Conservation (phyloP, 2,113 vertebrate genomes). For the Misgurnus anguillicaudatus region DNA sequence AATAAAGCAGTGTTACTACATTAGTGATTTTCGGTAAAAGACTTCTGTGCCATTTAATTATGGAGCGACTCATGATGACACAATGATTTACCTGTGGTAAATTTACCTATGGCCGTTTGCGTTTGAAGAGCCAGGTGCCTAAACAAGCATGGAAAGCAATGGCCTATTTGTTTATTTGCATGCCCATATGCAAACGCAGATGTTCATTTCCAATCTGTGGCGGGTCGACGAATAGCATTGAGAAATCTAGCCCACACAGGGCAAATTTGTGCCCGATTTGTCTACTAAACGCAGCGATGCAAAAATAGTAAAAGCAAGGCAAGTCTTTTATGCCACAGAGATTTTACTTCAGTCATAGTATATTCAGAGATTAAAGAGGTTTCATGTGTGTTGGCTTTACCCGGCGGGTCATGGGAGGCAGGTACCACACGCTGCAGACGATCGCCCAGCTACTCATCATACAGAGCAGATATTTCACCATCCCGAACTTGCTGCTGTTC, state of each 20-base stretch:
- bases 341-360: conserved; percentile 2
- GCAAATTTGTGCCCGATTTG: conserved; percentile 42
- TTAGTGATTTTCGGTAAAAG: conserved; percentile 3
- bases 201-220: conserved; percentile 33
- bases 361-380: neutral
- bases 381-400: neutral
- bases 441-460: conserved; percentile 94
- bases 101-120: neutral
- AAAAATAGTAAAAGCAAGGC: conserved; percentile 23
- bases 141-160: conserved; percentile 24
- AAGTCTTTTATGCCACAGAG: conserved; percentile 23
- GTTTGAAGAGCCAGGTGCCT: conserved; percentile 1
- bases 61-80: neutral
- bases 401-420: conserved; percentile 85
- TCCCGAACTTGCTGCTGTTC: conserved; percentile 89
- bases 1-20: neutral
- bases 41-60: neutral
- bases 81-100: conserved; percentile 32
- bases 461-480: conserved; percentile 86
- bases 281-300: conserved; percentile 38
- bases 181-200: conserved; percentile 46
- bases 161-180: conserved; percentile 49
- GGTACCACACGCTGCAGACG: conserved; percentile 88
- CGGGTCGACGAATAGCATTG: neutral
- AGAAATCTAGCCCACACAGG: conserved; percentile 12